These are phyloP conservation scores for Malurus leucopterus DNA, from an alignment of 2,797 vertebrate genomes.

Conservation along the genomic window DNA sequence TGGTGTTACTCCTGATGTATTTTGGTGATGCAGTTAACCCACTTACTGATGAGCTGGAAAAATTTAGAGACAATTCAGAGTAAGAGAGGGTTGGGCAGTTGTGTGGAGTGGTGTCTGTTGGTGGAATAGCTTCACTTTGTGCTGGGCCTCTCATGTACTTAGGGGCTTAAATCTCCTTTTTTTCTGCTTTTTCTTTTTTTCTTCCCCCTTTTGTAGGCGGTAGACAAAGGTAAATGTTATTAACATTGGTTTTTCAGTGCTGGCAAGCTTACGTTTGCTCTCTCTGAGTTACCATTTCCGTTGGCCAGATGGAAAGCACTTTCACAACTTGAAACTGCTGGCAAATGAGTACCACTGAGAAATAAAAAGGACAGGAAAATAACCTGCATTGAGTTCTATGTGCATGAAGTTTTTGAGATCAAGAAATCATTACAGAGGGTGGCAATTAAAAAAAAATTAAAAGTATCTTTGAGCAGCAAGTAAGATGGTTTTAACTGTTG, in stretches of 20 bases:
- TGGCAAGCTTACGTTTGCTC: not conserved
- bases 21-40: not conserved
- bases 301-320: not conserved
- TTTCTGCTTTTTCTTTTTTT: accelerated
- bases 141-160: not conserved
- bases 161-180: not conserved
- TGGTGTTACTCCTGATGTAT: not conserved
- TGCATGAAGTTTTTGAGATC: not conserved
- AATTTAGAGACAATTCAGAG: not conserved
- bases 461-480: not conserved
- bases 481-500: not conserved
- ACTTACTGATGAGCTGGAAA: not conserved
- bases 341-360: not conserved
- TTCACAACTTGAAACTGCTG: not conserved
- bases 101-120: not conserved
- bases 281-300: not conserved
- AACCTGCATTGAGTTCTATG: not conserved
- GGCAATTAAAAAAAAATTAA: not conserved
- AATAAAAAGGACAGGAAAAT: not conserved
- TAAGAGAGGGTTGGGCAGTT: not conserved
- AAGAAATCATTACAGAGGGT: not conserved
- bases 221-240: not conserved
- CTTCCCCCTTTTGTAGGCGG: accelerated
- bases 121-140: not conserved
- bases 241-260: not conserved